Evolutionary conservation across 2,888 invertebrate species (phyloP), one percentile per base, ranked within the genome.

Genomic region (Quadroppia sp.): DNA sequence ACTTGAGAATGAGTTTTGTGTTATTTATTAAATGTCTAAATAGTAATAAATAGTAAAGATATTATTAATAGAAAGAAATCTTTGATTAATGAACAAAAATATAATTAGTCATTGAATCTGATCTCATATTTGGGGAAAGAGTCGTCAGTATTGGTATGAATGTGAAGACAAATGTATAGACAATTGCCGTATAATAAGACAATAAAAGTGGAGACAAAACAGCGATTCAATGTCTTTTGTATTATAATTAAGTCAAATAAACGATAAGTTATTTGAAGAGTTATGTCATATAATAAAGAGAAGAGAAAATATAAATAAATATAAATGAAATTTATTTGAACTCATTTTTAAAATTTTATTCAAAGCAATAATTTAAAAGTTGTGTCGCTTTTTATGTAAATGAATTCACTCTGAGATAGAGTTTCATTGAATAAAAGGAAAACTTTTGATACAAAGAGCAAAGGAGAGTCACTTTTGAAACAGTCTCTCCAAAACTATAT

Each of bases 301-400:
- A 56, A 17, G 3, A 56, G 23, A 23, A 23, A 11, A 59, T 28
- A 28, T 28, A 59, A 28, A 56, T 13, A 59, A 50, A 50, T 50
- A 50, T 9, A 15, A 15, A 59, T 59, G 7, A 28, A 28, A 15
- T 59, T 59, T 28, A 28, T 59, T 59, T 13, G 59, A 59, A 59
- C 59, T 59, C 59, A 59, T 59, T 59, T 59, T 50, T 20, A 7
- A 30, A 30, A 25, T 59, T 25, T 28, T 28, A 59, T 59, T 59
- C 59, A 59, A 25, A 30, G 59, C n/a, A 59, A 59, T 59, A 25
- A 59, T 59, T 28, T 25, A 20, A 59, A 59, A 50, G 50, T 50
- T 50, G 50, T 50, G 20, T 50, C 50, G 28, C 59, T 59, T 59
- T n/a, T 59, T 59, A 59, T 59, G 59, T 59, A 59, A 59, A 59